A percentile compares a stretch with the other conserved stretches of the same genome.
phyloP scores from a whole-genome alignment of 2,888 invertebrate genomes.

The Crocallis elinguaria region DNA sequence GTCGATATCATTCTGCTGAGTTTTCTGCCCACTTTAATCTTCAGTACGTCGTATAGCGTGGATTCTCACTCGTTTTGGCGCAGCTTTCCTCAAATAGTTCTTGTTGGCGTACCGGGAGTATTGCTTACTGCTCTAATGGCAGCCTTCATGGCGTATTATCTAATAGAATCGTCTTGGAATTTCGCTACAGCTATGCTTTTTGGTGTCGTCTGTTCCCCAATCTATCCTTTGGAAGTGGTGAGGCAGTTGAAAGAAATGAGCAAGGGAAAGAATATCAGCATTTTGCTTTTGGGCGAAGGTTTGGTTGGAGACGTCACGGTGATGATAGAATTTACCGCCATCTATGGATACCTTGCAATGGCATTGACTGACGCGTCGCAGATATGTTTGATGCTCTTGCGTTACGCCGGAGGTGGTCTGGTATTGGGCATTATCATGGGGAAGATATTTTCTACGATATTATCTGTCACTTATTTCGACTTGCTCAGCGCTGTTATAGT shows the following conservation, averaged over 20 bases:
- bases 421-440: conserved; percentile 71
- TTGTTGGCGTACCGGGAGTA: conserved; percentile 68
- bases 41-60: conserved; percentile 70
- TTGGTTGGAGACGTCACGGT: conserved; percentile 72
- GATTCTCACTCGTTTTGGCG: conserved; percentile 75
- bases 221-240: conserved; percentile 75
- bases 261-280: conserved; percentile 72
- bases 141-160: conserved; percentile 67
- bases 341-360: conserved; percentile 64
- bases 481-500: conserved; percentile 66
- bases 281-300: conserved; percentile 70
- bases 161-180: conserved; percentile 69
- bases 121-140: conserved; percentile 64
- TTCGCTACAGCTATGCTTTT: conserved; percentile 66
- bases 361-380: conserved; percentile 62
- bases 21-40: conserved; percentile 68
- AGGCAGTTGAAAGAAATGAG: conserved; percentile 64
- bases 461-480: conserved; percentile 71
- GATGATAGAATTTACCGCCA: conserved; percentile 72
- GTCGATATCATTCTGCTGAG: conserved; percentile 60
- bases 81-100: conserved; percentile 67
- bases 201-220: conserved; percentile 71
- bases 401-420: conserved; percentile 70
- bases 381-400: conserved; percentile 61
- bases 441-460: conserved; percentile 57